Evolutionary conservation across 2,797 vertebrate genomes (phyloP), one percentile per base, ranked within the genome.

Genomic region (Enteromius viviparus): DNA sequence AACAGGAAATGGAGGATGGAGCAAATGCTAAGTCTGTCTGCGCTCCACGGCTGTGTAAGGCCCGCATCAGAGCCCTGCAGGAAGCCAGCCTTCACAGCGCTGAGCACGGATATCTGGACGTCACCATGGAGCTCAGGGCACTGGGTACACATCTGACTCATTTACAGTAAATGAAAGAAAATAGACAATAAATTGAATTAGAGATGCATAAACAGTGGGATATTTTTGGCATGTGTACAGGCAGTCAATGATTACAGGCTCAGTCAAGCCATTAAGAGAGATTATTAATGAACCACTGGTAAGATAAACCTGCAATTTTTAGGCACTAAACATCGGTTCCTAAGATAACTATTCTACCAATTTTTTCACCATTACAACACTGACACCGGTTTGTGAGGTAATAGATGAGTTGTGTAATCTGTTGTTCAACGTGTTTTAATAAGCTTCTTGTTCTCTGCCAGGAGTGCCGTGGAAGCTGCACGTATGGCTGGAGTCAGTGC

Each of bases 61-160:
- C 95, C 0, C 88, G 96, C 78, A 96, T 93, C 82, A 98, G 96
- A 88, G 97, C 96, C 2, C 94, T 99, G 87, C 98, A 98, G 92
- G 97, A 99, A 90, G 97, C 98, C 68, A 96, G 95, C 86, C 97
- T 97, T 85, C 97, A 97, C 94, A 99, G 98, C 0, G 96, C 96
- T 0, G 98, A 99, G 90, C 97, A 99, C 0, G 96, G 97, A 58
- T 97, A 97, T 12, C 95, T 99, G 81, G 97, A 98, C 51, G 96
- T 99, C 80, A 98, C 96, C 90, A 93, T 98, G 96, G 98, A 99
- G 93, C 94, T 99, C 87, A 84, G 95, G 87, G 92, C 94, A 0
- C 95, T 98, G 14, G 98, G 98, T 99, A 90, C 17, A 32, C 49
- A 45, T 76, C 62, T 45, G 26, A 82, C n/a, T 65, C 42, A 75